Base-by-base conservation (phyloP, 2,797 vertebrate species). In the Ibycter americanus region DNA sequence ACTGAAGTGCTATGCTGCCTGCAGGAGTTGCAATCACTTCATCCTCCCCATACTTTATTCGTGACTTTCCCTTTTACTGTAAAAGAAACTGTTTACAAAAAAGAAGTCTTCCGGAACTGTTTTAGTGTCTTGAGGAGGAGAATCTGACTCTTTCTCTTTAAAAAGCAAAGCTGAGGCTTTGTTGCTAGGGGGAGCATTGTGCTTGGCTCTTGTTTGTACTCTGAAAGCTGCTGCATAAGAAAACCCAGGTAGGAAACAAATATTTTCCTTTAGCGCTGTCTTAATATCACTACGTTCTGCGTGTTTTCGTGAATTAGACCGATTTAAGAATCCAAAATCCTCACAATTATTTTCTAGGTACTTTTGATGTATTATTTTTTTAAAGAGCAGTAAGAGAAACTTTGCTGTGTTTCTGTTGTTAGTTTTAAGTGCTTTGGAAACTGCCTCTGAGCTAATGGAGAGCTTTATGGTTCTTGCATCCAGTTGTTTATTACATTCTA, bases 101-200 rank as follows among this genome's bases (percentile, higher is more conserved):
- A 52, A 77, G 5, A 81, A 62, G 47, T 62, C 22, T 52, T 25
- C 38, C 5, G 5, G 76, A 80, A 72, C 32, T 15, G 26, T 55
- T 93, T 72, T 32, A 74, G 42, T 62, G 55, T 18, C 27, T 55
- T 65, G 59, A 61, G 59, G 31, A 79, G 58, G 34, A 86, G 51
- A 93, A 87, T 65, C 27, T 52, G 65, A 62, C 32, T 74, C 82
- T 87, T 95, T 62, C 93, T 31, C 97, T 98, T 98, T 97, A 97
- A 98, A 97, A 95, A 93, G 58, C 83, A 74, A 70, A 83, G 79
- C 40, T 4, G 42, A 78, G 77, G 46, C 15, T 38, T 23, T 10
- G 96, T 97, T 98, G 97, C 97, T 96, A 97, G 78, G 94, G 36
- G 63, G 17, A 93, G 62, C 49, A 87, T 93, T 66, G 38, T 46